Evolutionary conservation across 2,113 vertebrate species (phyloP), one percentile per base, ranked within the genome.

Genomic region (Tympanuchus pallidicinctus): DNA sequence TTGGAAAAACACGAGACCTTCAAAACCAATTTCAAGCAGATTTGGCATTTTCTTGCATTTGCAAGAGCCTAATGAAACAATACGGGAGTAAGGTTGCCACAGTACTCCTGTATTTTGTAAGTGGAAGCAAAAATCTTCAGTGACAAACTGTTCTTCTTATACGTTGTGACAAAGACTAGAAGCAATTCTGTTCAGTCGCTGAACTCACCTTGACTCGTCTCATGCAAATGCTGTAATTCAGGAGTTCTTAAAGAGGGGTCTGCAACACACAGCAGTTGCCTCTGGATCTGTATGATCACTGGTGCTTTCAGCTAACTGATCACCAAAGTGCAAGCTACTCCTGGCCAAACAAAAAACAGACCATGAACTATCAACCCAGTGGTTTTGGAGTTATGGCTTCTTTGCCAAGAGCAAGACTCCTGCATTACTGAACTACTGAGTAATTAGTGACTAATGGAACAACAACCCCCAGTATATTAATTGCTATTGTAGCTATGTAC

Each of bases 381-480:
- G 86, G 57, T 71, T 91, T 66, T 75, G 72, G 50, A 90, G 76
- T 73, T 56, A 64, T 6, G 13, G 32, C 56, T 94, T 67, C 76
- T 88, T 75, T 81, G 86, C 83, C 76, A 95, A 88, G 88, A 96
- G 72, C 76, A 83, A 90, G 73, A 82, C 69, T 90, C 92, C 73
- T 90, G 25, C 93, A 2, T 86, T 40, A 64, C 57, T 64, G 75
- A 90, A 87, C 73, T 65, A 56, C 56, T 88, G 76, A 93, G 75
- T 91, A 93, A 96, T 96, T 92, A 87, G 86, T 89, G 82, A 96
- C 94, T 94, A 94, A 95, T 89, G 86, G 94, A 94, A 89, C 59
- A 92, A 88, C 82, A 93, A 76, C 82, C 30, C 14, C 63, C 59
- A 70, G 82, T 94, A 76, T 93, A 91, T 92, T 95, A 95, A 88